These are phyloP conservation scores for Lota lota DNA, from an alignment of 2,113 vertebrate genomes.

Conservation along the genomic window DNA sequence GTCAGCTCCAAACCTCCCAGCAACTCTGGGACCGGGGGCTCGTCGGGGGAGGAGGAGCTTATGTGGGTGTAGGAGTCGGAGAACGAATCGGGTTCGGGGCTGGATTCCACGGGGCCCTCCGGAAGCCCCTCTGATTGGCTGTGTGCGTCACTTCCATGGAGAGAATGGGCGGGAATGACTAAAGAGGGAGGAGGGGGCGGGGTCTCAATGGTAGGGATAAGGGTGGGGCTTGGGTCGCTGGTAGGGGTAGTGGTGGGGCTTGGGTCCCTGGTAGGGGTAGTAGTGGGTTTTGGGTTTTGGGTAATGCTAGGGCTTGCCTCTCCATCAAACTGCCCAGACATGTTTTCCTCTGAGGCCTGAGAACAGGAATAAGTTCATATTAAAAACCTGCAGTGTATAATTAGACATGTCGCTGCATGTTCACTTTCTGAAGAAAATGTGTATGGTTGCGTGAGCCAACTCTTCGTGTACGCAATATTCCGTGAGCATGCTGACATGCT, in stretches of 20 bases:
- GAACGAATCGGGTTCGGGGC: slow-evolving; percentile 54
- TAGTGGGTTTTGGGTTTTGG: neutral
- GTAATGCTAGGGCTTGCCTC: slow-evolving; percentile 5
- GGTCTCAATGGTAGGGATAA: slow-evolving; percentile 11
- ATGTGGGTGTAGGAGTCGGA: slow-evolving; percentile 68
- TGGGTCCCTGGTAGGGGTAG: slow-evolving; percentile 6
- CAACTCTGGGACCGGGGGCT: slow-evolving; percentile 28
- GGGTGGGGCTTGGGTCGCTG: neutral
- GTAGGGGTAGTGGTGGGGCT: slow-evolving; percentile 12
- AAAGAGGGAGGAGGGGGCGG: slow-evolving; percentile 17
- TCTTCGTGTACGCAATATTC: too few species aligned
- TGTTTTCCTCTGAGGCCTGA: slow-evolving; percentile 47
- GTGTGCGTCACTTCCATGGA: slow-evolving; percentile 26
- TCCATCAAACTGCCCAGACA: slow-evolving; percentile 22
- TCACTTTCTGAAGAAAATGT: too few species aligned
- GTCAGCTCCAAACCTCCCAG: slow-evolving; percentile 32
- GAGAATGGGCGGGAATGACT: slow-evolving; percentile 18
- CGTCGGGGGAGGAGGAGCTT: slow-evolving; percentile 45
- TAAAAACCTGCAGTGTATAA: too few species aligned
- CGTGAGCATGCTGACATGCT: too few species aligned
- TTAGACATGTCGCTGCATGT: too few species aligned
- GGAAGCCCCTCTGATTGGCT: slow-evolving; percentile 27
- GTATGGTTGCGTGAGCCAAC: too few species aligned
- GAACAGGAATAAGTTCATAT: neutral
- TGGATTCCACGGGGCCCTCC: slow-evolving; percentile 17